These are phyloP conservation scores for Macrostomum lignano DNA, from an alignment of 1,140 invertebrate genomes.

Conservation along the genomic window DNA sequence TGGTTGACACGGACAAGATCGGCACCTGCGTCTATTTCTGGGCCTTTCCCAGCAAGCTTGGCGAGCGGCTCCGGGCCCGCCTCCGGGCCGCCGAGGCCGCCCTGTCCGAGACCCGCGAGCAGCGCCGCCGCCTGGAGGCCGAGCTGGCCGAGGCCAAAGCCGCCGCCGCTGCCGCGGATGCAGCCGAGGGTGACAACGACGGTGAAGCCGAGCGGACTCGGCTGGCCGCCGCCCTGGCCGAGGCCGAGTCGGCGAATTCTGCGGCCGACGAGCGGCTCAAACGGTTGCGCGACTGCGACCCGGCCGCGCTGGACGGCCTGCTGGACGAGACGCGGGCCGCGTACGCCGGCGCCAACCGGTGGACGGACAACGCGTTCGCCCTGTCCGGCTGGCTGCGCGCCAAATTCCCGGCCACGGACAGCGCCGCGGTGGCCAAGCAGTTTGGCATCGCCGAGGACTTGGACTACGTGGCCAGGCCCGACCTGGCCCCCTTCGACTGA, in stretches of 20 bases:
- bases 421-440: neutral
- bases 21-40: conserved; percentile 63
- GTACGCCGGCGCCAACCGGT: conserved; percentile 41
- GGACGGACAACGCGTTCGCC: conserved; percentile 1
- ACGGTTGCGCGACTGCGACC: conserved; percentile 45
- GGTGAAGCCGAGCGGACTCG: conserved; percentile 32
- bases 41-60: conserved; percentile 51
- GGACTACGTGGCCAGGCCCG: too few relatives aligned
- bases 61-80: too few relatives aligned
- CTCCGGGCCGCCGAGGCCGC: conserved; percentile 3
- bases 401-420: neutral
- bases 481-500: too few relatives aligned
- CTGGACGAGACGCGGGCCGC: conserved; percentile 34
- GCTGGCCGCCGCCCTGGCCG: conserved; percentile 32
- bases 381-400: conserved; percentile 1
- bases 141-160: neutral
- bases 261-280: conserved; percentile 26
- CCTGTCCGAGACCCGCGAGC: neutral
- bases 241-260: conserved; percentile 31
- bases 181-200: conserved; percentile 28
- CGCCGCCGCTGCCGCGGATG: neutral
- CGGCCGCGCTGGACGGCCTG: conserved; percentile 38
- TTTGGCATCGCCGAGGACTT: conserved; percentile 4
- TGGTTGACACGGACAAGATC: conserved; percentile 63
- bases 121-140: neutral